Percentiles rank a stretch among this genome's conserved stretches.
These are phyloP conservation scores for Orthonychiurus folsomi DNA, from an alignment of 2,888 invertebrate species.

Conservation along the genomic window DNA sequence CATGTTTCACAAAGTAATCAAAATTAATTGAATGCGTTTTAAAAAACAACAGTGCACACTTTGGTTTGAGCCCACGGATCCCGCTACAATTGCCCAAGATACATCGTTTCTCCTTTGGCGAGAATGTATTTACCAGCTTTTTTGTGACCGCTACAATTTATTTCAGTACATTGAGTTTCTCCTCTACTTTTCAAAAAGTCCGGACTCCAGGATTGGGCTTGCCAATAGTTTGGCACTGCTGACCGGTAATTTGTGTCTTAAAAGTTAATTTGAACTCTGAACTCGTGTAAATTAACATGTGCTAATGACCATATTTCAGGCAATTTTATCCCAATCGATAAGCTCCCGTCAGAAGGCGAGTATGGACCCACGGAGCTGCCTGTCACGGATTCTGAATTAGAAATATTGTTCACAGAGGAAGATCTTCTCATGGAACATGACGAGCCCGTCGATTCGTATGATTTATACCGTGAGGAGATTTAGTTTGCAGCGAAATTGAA, in stretches of 20 bases:
- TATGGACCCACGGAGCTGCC: too few species aligned
- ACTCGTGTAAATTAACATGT: too few species aligned
- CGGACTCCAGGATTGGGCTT: not conserved
- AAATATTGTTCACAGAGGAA: not conserved
- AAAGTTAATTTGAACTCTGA: not conserved
- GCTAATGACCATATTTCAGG: too few species aligned
- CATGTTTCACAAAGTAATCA: too few species aligned
- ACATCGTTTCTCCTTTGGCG: not conserved
- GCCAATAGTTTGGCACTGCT: not conserved
- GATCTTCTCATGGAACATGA: not conserved
- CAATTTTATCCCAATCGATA: not conserved
- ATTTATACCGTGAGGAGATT: too few species aligned
- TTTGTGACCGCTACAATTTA: not conserved
- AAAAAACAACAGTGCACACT: not conserved
- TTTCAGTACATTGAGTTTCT: not conserved
- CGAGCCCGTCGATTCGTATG: too few species aligned
- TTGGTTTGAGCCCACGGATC: not conserved
- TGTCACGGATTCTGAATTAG: not conserved
- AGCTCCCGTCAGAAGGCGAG: not conserved
- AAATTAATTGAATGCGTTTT: too few species aligned
- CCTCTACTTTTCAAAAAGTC: not conserved
- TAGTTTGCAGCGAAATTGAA: too few species aligned
- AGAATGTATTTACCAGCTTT: not conserved
- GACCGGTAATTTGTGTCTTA: not conserved
- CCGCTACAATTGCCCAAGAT: too few species aligned